Conservation (phyloP, 35 echinoderm and acorn worm species). For the Heliocidaris tuberculata region DNA sequence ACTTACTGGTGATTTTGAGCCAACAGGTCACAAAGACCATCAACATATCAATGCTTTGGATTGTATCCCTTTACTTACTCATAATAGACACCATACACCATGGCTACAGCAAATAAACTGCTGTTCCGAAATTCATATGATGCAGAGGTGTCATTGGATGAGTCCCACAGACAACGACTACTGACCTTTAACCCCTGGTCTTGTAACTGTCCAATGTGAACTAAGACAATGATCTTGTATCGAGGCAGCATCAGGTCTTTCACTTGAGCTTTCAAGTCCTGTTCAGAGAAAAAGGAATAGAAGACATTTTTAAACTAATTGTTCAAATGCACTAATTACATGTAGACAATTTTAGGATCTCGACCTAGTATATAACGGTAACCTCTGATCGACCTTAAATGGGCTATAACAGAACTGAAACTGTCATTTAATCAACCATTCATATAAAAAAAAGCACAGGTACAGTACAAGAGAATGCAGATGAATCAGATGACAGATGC, state of each 20-base stretch:
- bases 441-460: no score
- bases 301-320: neutral
- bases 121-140: slow-evolving; percentile 84
- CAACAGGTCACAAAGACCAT: neutral
- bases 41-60: neutral
- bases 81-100: slow-evolving; percentile 93
- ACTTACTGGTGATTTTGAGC: no score
- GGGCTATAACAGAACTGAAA: no score
- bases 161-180: slow-evolving; percentile 94
- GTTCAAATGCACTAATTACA: neutral
- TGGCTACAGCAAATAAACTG: slow-evolving; percentile 83
- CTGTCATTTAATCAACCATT: no score
- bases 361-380: no score
- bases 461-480: no score
- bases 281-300: slow-evolving; percentile 27
- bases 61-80: slow-evolving; percentile 54
- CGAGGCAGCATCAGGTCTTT: slow-evolving; percentile 81
- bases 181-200: slow-evolving; percentile 90
- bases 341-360: neutral
- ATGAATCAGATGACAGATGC: no score
- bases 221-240: slow-evolving; percentile 91
- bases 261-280: slow-evolving; percentile 92
- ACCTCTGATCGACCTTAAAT: no score
- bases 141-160: slow-evolving; percentile 82
- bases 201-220: slow-evolving; percentile 91